These are phyloP conservation scores for Nyctereutes procyonoides DNA, from an alignment of 2,113 vertebrate species.

Conservation along the genomic window DNA sequence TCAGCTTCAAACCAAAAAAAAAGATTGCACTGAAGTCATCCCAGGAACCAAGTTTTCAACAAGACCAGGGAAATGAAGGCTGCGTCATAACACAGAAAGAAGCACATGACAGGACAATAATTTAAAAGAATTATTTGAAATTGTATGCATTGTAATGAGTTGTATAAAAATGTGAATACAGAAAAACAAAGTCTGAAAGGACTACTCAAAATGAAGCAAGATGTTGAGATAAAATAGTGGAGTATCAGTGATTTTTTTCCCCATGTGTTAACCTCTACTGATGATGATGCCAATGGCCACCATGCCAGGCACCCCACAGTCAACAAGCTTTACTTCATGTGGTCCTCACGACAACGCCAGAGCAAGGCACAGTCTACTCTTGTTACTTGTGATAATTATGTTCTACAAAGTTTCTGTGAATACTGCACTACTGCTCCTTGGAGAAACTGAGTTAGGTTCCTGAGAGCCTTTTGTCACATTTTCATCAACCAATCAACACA, in stretches of 20 bases:
- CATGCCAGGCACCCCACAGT: not conserved
- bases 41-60: slow-evolving; percentile 34
- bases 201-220: not conserved
- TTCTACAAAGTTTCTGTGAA: not conserved
- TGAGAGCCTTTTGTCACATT: not conserved
- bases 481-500: not conserved
- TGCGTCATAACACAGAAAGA: not conserved
- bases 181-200: not conserved
- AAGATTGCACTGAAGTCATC: slow-evolving; percentile 2
- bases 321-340: not conserved
- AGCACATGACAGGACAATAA: not conserved
- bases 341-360: not conserved
- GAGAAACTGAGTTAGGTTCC: not conserved
- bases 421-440: not conserved
- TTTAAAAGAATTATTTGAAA: not conserved
- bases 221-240: not conserved
- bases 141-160: not conserved
- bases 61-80: not conserved
- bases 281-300: not conserved
- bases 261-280: not conserved
- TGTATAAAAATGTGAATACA: not conserved
- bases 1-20: not conserved
- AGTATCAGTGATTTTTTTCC: not conserved
- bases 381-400: not conserved
- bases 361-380: not conserved